These are phyloP conservation scores for Brachyopa scutellaris DNA, from an alignment of 2,888 invertebrate species.

Conservation along the genomic window DNA sequence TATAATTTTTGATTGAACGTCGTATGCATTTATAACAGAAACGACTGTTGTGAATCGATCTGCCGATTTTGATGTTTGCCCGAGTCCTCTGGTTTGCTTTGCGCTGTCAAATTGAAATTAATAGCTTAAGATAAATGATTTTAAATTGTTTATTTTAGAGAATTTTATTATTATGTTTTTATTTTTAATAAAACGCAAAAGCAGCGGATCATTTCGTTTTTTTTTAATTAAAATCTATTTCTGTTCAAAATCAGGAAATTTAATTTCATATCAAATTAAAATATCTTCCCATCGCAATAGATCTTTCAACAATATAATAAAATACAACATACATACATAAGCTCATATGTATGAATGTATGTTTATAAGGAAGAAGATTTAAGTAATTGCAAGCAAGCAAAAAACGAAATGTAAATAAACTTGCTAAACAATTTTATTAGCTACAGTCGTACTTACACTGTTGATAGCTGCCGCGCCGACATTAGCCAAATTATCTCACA, in stretches of 20 bases:
- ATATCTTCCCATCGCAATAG: constrained; percentile 16
- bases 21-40: too few relatives aligned
- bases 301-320: constrained; percentile 22
- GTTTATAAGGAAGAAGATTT: neutral
- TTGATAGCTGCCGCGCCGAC: constrained; percentile 35
- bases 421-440: constrained; percentile 46
- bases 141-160: too few relatives aligned
- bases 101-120: too few relatives aligned
- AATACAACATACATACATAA: neutral
- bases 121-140: too few relatives aligned
- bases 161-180: too few relatives aligned
- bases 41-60: too few relatives aligned
- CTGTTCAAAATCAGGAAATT: neutral
- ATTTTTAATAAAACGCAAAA: too few relatives aligned
- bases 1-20: constrained; percentile 14
- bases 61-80: too few relatives aligned
- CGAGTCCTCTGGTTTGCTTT: too few relatives aligned
- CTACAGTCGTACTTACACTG: constrained; percentile 54
- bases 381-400: constrained; percentile 7
- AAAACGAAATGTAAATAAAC: constrained; percentile 41
- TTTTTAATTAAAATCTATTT: too few relatives aligned
- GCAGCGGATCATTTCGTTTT: too few relatives aligned
- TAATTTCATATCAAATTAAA: neutral
- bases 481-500: constrained; percentile 50
- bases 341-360: too few relatives aligned